Base-by-base conservation (phyloP, 92 coral and sea anemone genomes). In the Siderastrea radians region DNA sequence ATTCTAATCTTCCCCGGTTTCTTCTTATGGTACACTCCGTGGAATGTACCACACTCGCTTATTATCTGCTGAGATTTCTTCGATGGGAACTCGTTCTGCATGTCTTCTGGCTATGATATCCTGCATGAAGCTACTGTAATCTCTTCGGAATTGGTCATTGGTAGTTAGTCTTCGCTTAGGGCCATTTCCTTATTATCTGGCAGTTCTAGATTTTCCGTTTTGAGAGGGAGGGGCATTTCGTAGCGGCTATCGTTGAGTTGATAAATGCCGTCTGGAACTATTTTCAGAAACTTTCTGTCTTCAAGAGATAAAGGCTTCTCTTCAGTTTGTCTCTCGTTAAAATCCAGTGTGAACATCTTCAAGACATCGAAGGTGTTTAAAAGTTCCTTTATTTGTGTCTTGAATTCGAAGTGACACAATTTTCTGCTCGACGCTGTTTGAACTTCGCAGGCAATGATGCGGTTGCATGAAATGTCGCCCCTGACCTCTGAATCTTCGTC, bases 331-430 rank as follows among this genome's bases (percentile, higher is more conserved):
- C 60, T 26, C n/a, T 85, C 93, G 26, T 70, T 73, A 51, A 84
- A 90, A 66, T 90, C 90, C 1, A 66, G 15, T 15, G 80, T 84
- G 47, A 90, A 86, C 90, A 86, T 86, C 43, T 47, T 68, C 2
- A 4, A 4, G 14, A 86, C 60, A 49, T 86, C 68, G 49, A 13
- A 3, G 1, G 90, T 15, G 62, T 13, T 86, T 70, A 78, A 1
- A 19, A 86, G 17, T 16, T 86, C 90, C 43, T 86, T 86, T 0
- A 64, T 51, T 54, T 79, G 79, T 16, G 65, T 68, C 72, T 44
- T 61, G 60, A 86, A 59, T 3, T 72, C 90, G 16, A 79, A 68
- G 48, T 38, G 85, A 63, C 79, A 68, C 77, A 57, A 64, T 54
- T 50, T 78, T 17, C 59, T 78, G 4, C 58, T 52, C 71, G 74